These are phyloP conservation scores for Zootoca vivipara DNA, from an alignment of 2,113 vertebrate species.

Conservation along the genomic window DNA sequence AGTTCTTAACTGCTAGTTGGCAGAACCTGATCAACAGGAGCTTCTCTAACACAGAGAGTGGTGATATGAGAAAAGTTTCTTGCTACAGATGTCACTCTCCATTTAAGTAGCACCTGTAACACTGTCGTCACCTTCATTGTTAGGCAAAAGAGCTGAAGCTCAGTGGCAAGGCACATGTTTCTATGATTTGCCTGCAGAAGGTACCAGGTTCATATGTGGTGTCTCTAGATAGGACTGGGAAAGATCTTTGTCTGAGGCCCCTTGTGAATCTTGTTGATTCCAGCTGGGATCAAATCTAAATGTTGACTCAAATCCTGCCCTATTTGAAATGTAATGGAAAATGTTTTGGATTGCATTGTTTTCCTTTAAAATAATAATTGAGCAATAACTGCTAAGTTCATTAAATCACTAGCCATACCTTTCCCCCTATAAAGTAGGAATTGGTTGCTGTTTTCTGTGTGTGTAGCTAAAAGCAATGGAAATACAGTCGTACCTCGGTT, in stretches of 20 bases:
- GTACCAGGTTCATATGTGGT: background rate
- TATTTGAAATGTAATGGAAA: background rate
- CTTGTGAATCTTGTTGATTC: background rate
- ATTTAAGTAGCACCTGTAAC: background rate
- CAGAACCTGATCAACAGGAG: background rate
- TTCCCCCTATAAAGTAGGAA: background rate
- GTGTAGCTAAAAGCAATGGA: background rate
- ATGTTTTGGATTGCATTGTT: background rate
- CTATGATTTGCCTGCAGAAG: too few relatives aligned
- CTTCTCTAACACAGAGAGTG: background rate
- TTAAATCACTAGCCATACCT: background rate
- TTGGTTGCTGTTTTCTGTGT: background rate
- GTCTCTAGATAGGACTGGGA: background rate
- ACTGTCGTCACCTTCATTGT: background rate
- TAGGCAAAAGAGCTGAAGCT: background rate
- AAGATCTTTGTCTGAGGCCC: background rate
- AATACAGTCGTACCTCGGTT: too few relatives aligned
- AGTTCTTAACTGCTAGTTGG: background rate
- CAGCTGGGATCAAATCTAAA: background rate
- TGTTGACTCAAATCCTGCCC: background rate
- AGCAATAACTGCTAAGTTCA: background rate
- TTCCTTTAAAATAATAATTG: background rate
- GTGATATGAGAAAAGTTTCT: background rate
- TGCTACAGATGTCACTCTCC: background rate
- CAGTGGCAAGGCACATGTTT: background rate